phyloP scores from a whole-genome alignment of 2,888 invertebrate genomes.

The Nymphalis c-album region DNA sequence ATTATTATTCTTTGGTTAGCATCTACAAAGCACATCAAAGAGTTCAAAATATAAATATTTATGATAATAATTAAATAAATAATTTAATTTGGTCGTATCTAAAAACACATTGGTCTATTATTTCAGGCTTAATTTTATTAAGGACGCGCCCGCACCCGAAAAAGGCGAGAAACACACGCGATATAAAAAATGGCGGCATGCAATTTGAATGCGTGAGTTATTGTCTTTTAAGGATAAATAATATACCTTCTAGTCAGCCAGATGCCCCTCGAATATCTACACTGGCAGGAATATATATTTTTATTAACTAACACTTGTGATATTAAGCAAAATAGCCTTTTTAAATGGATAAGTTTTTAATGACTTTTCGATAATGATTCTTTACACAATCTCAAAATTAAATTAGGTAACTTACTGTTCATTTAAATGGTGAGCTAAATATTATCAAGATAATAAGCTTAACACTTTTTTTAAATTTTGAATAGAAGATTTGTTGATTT shows the following conservation, averaged over 20 bases:
- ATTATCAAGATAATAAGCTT: too few relatives aligned
- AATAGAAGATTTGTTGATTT: too few relatives aligned
- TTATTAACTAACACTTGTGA: neutral
- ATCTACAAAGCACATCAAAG: too few relatives aligned
- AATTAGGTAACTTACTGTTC: too few relatives aligned
- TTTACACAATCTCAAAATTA: too few relatives aligned
- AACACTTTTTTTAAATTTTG: too few relatives aligned
- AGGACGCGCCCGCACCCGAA: slow-evolving; percentile 78
- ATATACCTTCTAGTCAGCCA: slow-evolving; percentile 63
- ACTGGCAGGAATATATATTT: neutral
- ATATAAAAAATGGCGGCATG: slow-evolving; percentile 80
- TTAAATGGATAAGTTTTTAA: neutral
- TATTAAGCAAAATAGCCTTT: neutral
- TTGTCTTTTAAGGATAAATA: slow-evolving; percentile 77
- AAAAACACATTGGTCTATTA: slow-evolving; percentile 53
- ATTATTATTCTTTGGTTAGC: too few relatives aligned
- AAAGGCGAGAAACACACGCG: slow-evolving; percentile 82
- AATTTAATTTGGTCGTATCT: slow-evolving; percentile 45
- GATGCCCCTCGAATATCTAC: slow-evolving; percentile 35
- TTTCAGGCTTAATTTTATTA: slow-evolving; percentile 79
- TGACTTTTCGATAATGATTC: too few relatives aligned
- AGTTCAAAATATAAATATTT: neutral
- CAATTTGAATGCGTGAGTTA: slow-evolving; percentile 81
- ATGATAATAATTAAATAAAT: neutral
- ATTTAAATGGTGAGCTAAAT: too few relatives aligned